phyloP scores from a whole-genome alignment of 2,113 vertebrate species.

The Fulica atra region DNA sequence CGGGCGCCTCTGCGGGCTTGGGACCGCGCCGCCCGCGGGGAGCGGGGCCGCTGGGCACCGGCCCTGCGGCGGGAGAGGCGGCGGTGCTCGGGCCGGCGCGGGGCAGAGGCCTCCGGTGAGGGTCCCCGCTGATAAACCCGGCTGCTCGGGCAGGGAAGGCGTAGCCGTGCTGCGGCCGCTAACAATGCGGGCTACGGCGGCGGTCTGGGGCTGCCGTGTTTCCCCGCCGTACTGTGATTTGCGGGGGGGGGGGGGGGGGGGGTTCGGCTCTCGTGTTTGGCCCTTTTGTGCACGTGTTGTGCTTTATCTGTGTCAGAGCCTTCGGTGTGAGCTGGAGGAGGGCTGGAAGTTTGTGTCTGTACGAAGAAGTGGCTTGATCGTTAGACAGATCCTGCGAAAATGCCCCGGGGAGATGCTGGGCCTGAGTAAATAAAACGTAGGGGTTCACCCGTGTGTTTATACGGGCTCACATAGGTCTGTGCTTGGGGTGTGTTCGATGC shows the following conservation, averaged over 20 bases:
- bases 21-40: not conserved
- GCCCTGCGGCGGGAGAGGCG: not conserved
- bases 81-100: not conserved
- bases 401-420: fast-evolving
- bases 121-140: fast-evolving
- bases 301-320: not conserved
- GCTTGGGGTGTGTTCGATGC: not conserved
- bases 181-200: fast-evolving
- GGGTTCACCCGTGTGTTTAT: not conserved
- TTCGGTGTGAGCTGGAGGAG: not conserved
- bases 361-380: fast-evolving
- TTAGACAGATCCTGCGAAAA: not conserved
- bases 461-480: not conserved
- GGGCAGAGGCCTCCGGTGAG: not conserved
- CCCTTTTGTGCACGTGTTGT: not conserved
- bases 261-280: not conserved
- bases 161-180: not conserved
- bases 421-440: not conserved
- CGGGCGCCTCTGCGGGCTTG: not conserved
- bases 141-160: fast-evolving
- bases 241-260: not conserved
- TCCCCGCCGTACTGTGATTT: not conserved
- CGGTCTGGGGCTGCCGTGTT: not conserved
- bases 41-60: not conserved
- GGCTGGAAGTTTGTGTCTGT: not conserved